Evolutionary conservation across 2,888 invertebrate species (phyloP).

Genomic region (Cerceris rybyensis): DNA sequence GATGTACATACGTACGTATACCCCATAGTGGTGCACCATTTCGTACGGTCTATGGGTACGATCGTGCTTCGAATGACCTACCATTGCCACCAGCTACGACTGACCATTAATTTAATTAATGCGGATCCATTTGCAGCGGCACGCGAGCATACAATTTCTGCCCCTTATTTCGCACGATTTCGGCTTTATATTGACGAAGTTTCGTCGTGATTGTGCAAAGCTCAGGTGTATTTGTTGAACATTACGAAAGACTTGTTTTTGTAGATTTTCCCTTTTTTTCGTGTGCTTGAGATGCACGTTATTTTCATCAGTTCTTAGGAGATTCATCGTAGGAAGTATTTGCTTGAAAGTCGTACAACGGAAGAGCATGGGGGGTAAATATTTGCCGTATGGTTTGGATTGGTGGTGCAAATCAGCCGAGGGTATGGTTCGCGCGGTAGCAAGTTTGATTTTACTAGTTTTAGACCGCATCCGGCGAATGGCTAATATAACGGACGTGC

Average conservation of each 20-base stretch:
- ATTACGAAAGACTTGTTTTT: not conserved
- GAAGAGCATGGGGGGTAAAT: not conserved
- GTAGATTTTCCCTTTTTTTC: too few species aligned
- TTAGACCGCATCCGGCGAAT: constrained; percentile 68
- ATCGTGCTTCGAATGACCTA: constrained; percentile 54
- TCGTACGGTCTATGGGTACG: constrained; percentile 44
- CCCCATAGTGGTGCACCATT: constrained; percentile 27
- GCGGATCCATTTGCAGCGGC: constrained; percentile 62
- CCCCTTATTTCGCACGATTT: constrained; percentile 60
- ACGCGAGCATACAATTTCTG: constrained; percentile 54
- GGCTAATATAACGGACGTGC: constrained; percentile 79
- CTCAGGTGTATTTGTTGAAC: not conserved
- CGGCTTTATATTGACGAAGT: constrained; percentile 57
- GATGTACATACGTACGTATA: constrained; percentile 16
- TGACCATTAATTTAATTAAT: constrained; percentile 69
- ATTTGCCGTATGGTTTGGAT: not conserved
- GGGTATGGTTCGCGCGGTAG: constrained; percentile 44
- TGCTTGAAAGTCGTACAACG: not conserved
- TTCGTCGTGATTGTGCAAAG: not conserved
- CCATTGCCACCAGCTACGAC: constrained; percentile 54
- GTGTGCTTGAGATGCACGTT: too few species aligned
- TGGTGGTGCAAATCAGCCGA: constrained; percentile 12
- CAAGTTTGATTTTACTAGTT: constrained; percentile 72
- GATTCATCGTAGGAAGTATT: not conserved
- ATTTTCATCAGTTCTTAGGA: too few species aligned